Evolutionary conservation across 2,888 invertebrate genomes (phyloP).

Genomic region (Hypolimnas misippus): DNA sequence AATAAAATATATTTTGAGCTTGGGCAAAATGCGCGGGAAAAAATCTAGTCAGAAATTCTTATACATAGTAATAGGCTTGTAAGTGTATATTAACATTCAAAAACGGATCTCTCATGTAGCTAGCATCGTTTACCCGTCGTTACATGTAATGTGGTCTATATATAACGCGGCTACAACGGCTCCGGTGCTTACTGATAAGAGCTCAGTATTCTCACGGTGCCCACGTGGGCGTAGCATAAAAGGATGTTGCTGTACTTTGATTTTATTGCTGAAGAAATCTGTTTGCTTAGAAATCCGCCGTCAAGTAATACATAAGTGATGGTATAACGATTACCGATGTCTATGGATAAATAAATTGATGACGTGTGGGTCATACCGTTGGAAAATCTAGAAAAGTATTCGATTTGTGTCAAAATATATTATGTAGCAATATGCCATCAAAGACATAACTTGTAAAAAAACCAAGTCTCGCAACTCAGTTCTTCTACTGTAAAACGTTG

Average conservation of each 20-base stretch:
- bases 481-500: too few species aligned
- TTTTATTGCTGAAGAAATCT: slow-evolving; percentile 5
- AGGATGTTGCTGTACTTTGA: slow-evolving; percentile 8
- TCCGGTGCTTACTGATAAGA: slow-evolving; percentile 6
- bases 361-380: too few species aligned
- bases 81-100: slow-evolving; percentile 2
- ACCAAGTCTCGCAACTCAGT: too few species aligned
- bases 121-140: slow-evolving; percentile 22
- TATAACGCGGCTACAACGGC: slow-evolving; percentile 31
- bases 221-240: slow-evolving; percentile 3
- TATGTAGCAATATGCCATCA: too few species aligned
- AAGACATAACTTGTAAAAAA: too few species aligned
- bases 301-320: background rate
- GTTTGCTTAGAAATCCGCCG: background rate
- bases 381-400: too few species aligned
- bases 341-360: too few species aligned
- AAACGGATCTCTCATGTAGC: background rate
- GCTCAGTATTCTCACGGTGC: background rate
- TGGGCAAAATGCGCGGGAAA: background rate
- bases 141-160: slow-evolving; percentile 36
- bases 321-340: too few species aligned
- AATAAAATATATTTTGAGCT: background rate
- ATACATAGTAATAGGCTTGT: background rate
- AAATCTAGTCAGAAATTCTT: too few species aligned
- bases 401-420: too few species aligned